phyloP scores from a whole-genome alignment of 2,888 invertebrate species.

The Leptinotarsa rubiginosa region DNA sequence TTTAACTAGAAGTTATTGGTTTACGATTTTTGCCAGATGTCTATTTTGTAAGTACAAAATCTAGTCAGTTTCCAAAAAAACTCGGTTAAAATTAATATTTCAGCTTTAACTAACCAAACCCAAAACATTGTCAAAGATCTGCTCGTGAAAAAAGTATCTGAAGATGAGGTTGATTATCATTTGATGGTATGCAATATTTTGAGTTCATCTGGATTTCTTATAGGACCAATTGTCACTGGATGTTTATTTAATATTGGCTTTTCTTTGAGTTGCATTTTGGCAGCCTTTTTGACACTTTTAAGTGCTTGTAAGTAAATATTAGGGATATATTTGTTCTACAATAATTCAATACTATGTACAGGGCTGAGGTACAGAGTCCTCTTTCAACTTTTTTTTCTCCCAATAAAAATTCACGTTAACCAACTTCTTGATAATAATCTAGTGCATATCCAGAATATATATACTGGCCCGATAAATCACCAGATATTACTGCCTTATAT shows the following conservation, averaged over 20 bases:
- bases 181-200: constrained; percentile 40
- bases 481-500: too few species aligned
- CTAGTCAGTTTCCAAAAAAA: neutral
- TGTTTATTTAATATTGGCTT: constrained; percentile 48
- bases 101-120: constrained; percentile 48
- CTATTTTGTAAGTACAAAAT: constrained; percentile 45
- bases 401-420: too few species aligned
- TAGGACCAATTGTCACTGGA: constrained; percentile 49
- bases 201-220: constrained; percentile 44
- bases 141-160: constrained; percentile 39
- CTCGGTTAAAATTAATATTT: constrained; percentile 15
- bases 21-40: constrained; percentile 47
- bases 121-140: constrained; percentile 44
- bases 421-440: too few species aligned
- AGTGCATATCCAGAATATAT: too few species aligned
- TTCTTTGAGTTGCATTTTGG: constrained; percentile 43
- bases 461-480: too few species aligned
- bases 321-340: neutral
- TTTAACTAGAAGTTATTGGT: constrained; percentile 45
- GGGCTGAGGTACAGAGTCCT: too few species aligned
- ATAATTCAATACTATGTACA: too few species aligned
- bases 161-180: constrained; percentile 36
- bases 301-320: constrained; percentile 44
- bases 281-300: constrained; percentile 42
- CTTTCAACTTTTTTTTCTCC: too few species aligned